phyloP scores from a whole-genome alignment of 2,888 invertebrate genomes.

The Mythimna pallens region DNA sequence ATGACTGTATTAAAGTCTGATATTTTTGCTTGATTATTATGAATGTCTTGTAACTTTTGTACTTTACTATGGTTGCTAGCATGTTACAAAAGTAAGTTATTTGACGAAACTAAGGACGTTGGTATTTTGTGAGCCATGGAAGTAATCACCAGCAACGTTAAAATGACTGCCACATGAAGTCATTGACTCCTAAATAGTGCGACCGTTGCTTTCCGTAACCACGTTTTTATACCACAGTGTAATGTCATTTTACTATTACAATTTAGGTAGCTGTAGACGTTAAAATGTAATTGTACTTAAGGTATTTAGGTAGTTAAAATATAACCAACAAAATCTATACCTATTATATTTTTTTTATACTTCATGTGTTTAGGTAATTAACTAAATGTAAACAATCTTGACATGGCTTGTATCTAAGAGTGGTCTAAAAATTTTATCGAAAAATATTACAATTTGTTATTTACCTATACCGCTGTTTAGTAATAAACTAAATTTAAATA shows the following conservation, averaged over 20 bases:
- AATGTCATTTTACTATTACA: slow-evolving; percentile 47
- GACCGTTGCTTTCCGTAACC: slow-evolving; percentile 73
- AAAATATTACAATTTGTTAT: too few species aligned
- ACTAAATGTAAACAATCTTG: too few species aligned
- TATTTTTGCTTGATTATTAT: background rate
- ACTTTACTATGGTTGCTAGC: background rate
- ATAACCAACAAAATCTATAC: background rate
- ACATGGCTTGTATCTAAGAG: too few species aligned
- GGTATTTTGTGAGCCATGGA: slow-evolving; percentile 14
- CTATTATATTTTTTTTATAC: background rate
- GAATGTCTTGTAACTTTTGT: background rate
- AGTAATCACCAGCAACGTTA: slow-evolving; percentile 46
- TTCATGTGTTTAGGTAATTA: too few species aligned
- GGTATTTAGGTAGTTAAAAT: background rate
- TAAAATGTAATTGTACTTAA: background rate
- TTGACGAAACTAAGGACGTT: slow-evolving; percentile 3
- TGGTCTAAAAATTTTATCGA: too few species aligned
- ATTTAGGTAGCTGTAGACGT: slow-evolving; percentile 1
- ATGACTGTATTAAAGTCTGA: background rate
- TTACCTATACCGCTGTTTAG: too few species aligned
- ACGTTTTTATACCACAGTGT: slow-evolving; percentile 52
- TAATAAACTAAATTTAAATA: too few species aligned
- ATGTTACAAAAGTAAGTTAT: background rate
- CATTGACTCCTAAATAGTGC: slow-evolving; percentile 79
- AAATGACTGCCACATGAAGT: slow-evolving; percentile 63